phyloP scores from a whole-genome alignment of 30 jellyfish, hydroid and myxozoan genomes.

The Catostylus mosaicus region DNA sequence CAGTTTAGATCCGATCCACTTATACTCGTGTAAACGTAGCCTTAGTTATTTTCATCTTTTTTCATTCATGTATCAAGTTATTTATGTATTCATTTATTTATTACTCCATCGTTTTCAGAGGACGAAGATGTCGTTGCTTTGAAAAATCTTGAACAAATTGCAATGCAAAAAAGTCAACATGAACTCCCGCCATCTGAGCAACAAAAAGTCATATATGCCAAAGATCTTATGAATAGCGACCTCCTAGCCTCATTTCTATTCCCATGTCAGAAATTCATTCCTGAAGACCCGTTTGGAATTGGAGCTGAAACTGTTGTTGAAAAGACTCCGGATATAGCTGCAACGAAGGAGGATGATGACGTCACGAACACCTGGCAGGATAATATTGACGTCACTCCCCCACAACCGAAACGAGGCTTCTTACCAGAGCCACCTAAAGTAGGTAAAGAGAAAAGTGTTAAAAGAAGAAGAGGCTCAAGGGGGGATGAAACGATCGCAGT shows the following conservation, averaged over 20 bases:
- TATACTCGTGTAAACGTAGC: no score
- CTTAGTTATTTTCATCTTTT: no score
- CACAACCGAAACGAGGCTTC: constrained; percentile 30
- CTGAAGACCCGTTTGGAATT: constrained; percentile 70
- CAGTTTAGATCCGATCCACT: no score
- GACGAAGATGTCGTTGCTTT: constrained; percentile 34
- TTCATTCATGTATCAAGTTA: no score
- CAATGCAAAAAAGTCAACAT: background rate
- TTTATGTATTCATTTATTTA: no score
- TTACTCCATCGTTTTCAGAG: background rate
- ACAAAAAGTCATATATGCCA: constrained; percentile 21
- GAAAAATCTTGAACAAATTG: background rate
- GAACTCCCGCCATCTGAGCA: background rate
- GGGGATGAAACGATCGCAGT: background rate
- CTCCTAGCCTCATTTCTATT: constrained; percentile 56
- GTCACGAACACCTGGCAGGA: constrained; percentile 9
- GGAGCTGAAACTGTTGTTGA: constrained; percentile 56
- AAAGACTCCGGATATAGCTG: background rate
- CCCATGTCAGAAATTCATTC: constrained; percentile 39
- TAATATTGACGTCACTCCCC: constrained; percentile 32
- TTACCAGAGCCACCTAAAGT: constrained; percentile 20
- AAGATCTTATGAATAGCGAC: constrained; percentile 47
- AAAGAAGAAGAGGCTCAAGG: background rate
- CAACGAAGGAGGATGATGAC: constrained; percentile 33
- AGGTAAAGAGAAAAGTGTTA: background rate